phyloP scores from a whole-genome alignment of 1,140 invertebrate species.

The Dryas iulia region DNA sequence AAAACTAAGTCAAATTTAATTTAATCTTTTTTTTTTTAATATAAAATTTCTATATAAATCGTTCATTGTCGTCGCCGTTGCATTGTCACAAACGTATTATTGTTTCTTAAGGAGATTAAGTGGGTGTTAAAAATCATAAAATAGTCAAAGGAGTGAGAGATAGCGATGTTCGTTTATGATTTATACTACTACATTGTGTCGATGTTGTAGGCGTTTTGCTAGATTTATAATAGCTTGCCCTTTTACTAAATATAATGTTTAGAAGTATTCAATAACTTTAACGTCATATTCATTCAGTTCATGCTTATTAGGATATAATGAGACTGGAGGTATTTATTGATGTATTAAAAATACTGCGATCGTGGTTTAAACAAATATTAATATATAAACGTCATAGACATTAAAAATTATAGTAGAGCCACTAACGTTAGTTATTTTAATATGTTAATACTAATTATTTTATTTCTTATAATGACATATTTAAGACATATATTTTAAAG shows the following conservation, averaged over 20 bases:
- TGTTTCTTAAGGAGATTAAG: conserved; percentile 64
- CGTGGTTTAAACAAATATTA: not conserved
- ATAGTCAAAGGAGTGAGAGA: conserved; percentile 67
- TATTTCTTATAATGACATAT: not conserved
- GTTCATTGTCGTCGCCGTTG: no score
- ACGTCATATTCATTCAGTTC: conserved; percentile 19
- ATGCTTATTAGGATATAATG: conserved; percentile 8
- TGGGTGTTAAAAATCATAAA: conserved; percentile 78
- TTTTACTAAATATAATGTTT: conserved; percentile 54
- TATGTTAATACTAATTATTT: no score
- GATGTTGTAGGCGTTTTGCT: conserved; percentile 54
- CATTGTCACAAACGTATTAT: conserved; percentile 43
- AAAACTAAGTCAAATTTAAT: no score
- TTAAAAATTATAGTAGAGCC: no score
- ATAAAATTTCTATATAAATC: no score
- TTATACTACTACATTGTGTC: conserved; percentile 50
- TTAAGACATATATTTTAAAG: no score
- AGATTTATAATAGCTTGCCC: conserved; percentile 68
- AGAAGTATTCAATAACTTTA: conserved; percentile 43
- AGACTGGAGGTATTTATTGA: not conserved
- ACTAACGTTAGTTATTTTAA: no score
- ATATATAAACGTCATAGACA: not conserved
- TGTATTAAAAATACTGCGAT: not conserved
- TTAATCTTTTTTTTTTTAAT: no score
- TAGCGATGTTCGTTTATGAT: conserved; percentile 66